Conservation (phyloP, 2,888 invertebrate genomes). For the Drosophila sordidapex region DNA sequence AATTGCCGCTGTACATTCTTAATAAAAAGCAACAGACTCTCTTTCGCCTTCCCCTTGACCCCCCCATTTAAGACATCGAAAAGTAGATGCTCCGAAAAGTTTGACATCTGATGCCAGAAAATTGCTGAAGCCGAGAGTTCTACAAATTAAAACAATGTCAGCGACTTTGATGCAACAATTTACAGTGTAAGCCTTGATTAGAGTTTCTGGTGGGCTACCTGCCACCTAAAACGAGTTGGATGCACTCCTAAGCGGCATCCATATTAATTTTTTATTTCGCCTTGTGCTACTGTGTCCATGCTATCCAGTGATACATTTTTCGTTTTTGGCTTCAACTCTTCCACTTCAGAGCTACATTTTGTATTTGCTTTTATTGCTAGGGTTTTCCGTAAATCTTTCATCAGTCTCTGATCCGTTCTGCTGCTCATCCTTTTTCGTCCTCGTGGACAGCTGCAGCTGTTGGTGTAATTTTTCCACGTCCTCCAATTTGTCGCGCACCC, state of each 20-base stretch:
- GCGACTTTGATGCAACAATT: constrained; percentile 61
- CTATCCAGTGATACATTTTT: constrained; percentile 15
- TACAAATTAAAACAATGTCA: constrained; percentile 73
- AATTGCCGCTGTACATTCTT: constrained; percentile 45
- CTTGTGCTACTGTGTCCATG: constrained; percentile 3
- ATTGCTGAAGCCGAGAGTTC: constrained; percentile 22
- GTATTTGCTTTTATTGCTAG: constrained; percentile 38
- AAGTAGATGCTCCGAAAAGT: constrained; percentile 47
- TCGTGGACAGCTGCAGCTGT: constrained; percentile 51
- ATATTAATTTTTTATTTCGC: constrained; percentile 57
- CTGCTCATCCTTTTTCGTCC: constrained; percentile 5
- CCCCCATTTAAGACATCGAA: constrained; percentile 16
- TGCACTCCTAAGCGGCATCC: constrained; percentile 49
- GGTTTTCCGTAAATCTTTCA: constrained; percentile 61
- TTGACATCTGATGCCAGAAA: constrained; percentile 64
- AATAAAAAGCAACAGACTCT: constrained; percentile 46
- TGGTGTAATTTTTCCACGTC: constrained; percentile 59
- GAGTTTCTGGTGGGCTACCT: constrained; percentile 37
- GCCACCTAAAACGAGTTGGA: constrained; percentile 21
- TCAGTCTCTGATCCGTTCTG: constrained; percentile 46
- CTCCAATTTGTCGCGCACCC: constrained; percentile 14
- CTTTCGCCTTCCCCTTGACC: not conserved
- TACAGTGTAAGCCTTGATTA: constrained; percentile 51
- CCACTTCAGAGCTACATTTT: constrained; percentile 18
- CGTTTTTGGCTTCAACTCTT: not conserved